phyloP scores from a whole-genome alignment of 2,113 vertebrate genomes.

The Jacana jacana region DNA sequence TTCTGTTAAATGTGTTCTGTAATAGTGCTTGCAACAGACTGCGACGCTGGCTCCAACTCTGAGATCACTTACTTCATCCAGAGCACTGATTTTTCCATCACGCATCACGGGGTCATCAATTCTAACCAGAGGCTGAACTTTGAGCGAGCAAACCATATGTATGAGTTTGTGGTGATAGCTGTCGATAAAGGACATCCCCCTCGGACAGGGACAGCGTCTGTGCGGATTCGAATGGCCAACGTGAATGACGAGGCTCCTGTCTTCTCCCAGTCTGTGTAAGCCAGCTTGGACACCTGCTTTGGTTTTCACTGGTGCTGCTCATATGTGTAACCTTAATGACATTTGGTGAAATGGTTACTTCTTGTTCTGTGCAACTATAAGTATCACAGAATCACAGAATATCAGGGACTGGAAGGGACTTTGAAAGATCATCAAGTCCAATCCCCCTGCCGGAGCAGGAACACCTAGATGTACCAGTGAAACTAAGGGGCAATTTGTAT shows the following conservation, averaged over 20 bases:
- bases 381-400: too few relatives aligned
- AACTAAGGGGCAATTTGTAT: background rate
- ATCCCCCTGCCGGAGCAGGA: too few relatives aligned
- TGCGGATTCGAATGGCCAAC: conserved; percentile 83
- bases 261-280: conserved; percentile 86
- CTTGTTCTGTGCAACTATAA: background rate
- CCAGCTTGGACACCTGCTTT: rapidly evolving
- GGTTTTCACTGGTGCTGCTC: background rate
- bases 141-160: conserved; percentile 86
- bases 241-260: conserved; percentile 85
- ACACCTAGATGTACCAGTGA: too few relatives aligned
- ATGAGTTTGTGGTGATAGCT: conserved; percentile 88
- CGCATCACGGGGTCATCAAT: conserved; percentile 79
- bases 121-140: conserved; percentile 83
- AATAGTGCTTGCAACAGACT: conserved; percentile 85
- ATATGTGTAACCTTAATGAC: background rate
- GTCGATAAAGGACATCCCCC: conserved; percentile 84
- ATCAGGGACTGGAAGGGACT: too few relatives aligned
- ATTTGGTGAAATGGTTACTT: background rate
- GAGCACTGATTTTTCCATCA: conserved; percentile 84
- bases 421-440: too few relatives aligned
- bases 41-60: conserved; percentile 85
- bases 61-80: conserved; percentile 85
- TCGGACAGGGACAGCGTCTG: conserved; percentile 83
- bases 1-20: background rate